Evolutionary conservation across 64 coral and sea anemone genomes (phyloP).

Genomic region (Porites lutea): DNA sequence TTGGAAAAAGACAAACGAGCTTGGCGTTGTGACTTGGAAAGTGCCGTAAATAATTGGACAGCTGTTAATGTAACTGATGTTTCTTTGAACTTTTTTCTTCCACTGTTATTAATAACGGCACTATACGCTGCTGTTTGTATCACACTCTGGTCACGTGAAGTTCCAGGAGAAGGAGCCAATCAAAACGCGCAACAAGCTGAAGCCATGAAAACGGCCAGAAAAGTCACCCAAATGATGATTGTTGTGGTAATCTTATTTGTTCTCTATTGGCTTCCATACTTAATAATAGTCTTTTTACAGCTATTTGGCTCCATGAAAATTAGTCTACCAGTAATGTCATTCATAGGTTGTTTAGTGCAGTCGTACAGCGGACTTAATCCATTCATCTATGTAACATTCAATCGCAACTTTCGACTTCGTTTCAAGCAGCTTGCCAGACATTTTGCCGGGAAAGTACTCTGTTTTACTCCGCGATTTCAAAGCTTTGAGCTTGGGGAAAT

Average conservation of each 20-base stretch:
- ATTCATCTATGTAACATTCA: not conserved
- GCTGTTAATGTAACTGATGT: not conserved
- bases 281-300: not conserved
- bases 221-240: slow-evolving; percentile 17
- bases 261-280: not conserved
- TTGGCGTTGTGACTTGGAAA: not conserved
- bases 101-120: not conserved
- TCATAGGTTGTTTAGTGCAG: not conserved
- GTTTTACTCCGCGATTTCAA: not conserved
- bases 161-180: slow-evolving; percentile 20
- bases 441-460: not conserved
- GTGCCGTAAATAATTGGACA: not conserved
- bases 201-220: not conserved
- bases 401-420: not conserved
- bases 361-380: not conserved
- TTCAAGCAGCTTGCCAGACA: not conserved
- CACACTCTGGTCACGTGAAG: not conserved
- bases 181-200: not conserved
- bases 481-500: not conserved
- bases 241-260: not conserved
- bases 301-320: not conserved
- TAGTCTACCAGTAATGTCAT: no score
- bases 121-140: not conserved
- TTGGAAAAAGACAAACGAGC: not conserved
- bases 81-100: not conserved